Conservation (phyloP, 2,888 invertebrate genomes). For the Dolichomitus sp. region DNA sequence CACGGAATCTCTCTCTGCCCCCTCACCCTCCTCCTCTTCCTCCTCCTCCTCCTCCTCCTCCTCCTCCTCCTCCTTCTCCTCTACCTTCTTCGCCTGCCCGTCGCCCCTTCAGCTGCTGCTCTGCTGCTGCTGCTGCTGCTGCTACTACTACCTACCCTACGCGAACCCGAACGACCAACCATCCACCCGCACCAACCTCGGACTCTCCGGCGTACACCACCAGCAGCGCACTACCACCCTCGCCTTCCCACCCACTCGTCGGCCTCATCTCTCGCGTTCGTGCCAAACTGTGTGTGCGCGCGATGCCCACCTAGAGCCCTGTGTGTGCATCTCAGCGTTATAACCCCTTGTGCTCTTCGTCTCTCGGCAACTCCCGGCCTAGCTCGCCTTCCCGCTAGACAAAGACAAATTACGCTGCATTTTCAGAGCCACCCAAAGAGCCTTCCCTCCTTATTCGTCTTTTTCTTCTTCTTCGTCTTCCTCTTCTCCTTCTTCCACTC, state of each 20-base stretch:
- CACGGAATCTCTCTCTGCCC: no score
- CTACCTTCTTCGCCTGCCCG: constrained; percentile 51
- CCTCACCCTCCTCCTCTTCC: constrained; percentile 63
- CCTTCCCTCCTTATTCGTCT: constrained; percentile 69
- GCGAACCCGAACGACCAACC: constrained; percentile 66
- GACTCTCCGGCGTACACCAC: constrained; percentile 66
- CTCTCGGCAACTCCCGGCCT: constrained; percentile 75
- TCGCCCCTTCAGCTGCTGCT: constrained; percentile 56
- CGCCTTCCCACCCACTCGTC: constrained; percentile 50
- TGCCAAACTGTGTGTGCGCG: constrained; percentile 66
- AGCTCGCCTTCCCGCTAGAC: constrained; percentile 83
- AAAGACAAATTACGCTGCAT: constrained; percentile 86
- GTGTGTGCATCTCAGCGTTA: constrained; percentile 60
- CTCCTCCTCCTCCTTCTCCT: constrained; percentile 38
- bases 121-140: constrained; percentile 54
- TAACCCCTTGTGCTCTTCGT: constrained; percentile 57
- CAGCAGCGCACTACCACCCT: constrained; percentile 62
- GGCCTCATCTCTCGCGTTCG: constrained; percentile 65
- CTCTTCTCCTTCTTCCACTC: constrained; percentile 59
- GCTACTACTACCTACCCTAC: constrained; percentile 61
- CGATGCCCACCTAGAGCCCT: constrained; percentile 57
- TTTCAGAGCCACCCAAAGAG: constrained; percentile 85
- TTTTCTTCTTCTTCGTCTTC: constrained; percentile 42
- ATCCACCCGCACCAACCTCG: constrained; percentile 64
- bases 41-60: constrained; percentile 57